Base-by-base conservation (phyloP, 2,113 vertebrate species). In the Rhabdornis inornatus region DNA sequence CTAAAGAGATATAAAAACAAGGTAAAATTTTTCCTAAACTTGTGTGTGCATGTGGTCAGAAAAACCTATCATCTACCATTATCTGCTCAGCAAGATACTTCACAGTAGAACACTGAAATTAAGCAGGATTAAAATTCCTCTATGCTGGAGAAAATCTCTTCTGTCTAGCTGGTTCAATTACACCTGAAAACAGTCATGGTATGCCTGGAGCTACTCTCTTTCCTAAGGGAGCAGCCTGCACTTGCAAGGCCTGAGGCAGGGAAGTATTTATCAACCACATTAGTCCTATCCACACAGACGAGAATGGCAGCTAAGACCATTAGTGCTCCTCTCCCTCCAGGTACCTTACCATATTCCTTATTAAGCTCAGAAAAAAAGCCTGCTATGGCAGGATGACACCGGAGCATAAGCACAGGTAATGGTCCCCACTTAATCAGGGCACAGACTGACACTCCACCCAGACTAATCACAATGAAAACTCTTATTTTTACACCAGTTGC, bases 341-440 rank as follows among this genome's bases (percentile, higher is more conserved):
- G 81, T 88, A 91, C 88, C 69, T 94, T 78, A 90, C 71, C 13
- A 74, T 68, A 74, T 30, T 89, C 81, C 94, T 97, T 90, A 95
- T 97, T 96, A 97, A 95, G 91, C 82, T 80, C 35, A 56, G 63
- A 40, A 97, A 92, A 92, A 61, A 76, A 94, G 60, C 79, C 88
- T 94, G 89, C 92, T 88, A 64, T n/a, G 59, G 78, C n/a, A 89
- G 94, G 91, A 84, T 94, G 80, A 33, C 78, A 91, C 22, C 61
- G 88, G 84, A 97, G 56, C 79, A 94, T 80, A 50, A 96, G 52
- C n/a, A 94, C 15, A 7, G 91, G 77, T 95, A 95, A 97, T 63
- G 30, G 75, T 75, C 64, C 78, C 80, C 81, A 87, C 85, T 84
- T 92, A 87, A 89, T 79, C 8, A 42, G 65, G 66, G 65, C 63